Base-by-base conservation (phyloP, 2,888 invertebrate species). In the Philhelius pedissequus region DNA sequence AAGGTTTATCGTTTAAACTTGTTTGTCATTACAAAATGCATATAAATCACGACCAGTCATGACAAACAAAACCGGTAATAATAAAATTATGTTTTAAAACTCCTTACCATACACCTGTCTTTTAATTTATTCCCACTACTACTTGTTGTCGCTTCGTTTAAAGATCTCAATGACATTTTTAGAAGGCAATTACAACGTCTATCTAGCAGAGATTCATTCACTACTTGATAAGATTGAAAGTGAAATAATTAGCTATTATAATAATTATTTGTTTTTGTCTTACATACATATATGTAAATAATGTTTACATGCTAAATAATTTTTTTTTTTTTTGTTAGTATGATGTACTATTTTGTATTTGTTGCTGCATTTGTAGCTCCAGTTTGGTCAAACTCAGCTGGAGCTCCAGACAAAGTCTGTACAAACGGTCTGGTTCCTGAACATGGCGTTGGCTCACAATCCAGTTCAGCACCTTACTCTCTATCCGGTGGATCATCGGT, bases 351-450 rank as follows among this genome's bases (percentile, higher is more conserved):
- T 76, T 66, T 90, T 32, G 48, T 89, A 4, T 74, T 90, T 45
- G 71, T 88, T 52, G 88, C 87, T 45, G 88, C 88, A 27, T 76
- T 90, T 73, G 88, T 89, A 66, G 87, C 88, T 58, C 88, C 90
- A 20, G 90, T 87, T 3, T 87, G 88, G 69, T 89, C 89, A 52
- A 94, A 94, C 89, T 94, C 94, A 2, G 91, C 92, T 2, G 96
- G 95, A 5, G 96, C 95, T 1, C 95, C 95, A 0, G 90, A 91
- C 22, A 92, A 91, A 45, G 93, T 94, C 27, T 95, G 95, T 91
- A 90, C 89, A n/a, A 88, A 88, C 58, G 94, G 94, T 89, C 94
- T 95, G 93, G 92, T 93, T 7, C 96, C 96, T 93, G 18, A 90
- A 91, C 64, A 64, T 9, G 64, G 64, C 2, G 64, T 64, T n/a